phyloP scores from a whole-genome alignment of 2,888 invertebrate species.

The Torymus auratus region DNA sequence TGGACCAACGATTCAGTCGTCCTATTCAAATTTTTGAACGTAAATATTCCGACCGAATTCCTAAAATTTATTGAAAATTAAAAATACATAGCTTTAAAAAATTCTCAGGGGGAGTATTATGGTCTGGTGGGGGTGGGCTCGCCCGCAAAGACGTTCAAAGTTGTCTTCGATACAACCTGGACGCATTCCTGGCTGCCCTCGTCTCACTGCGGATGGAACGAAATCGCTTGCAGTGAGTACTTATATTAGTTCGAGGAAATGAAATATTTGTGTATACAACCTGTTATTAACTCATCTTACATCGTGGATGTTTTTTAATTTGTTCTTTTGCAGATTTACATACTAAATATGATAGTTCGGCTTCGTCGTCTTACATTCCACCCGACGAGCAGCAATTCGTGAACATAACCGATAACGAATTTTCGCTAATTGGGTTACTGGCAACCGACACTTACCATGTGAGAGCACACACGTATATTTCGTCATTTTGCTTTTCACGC shows the following conservation, averaged over 20 bases:
- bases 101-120: conserved; percentile 77
- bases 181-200: conserved; percentile 77
- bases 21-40: conserved; percentile 65
- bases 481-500: not conserved
- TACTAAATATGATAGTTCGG: conserved; percentile 82
- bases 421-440: conserved; percentile 82
- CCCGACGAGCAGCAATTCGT: conserved; percentile 80
- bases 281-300: no score
- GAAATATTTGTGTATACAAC: not conserved
- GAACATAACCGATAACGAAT: conserved; percentile 79
- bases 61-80: not conserved
- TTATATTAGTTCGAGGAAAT: not conserved
- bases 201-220: conserved; percentile 72
- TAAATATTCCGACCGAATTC: conserved; percentile 52
- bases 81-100: conserved; percentile 18
- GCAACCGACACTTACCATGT: conserved; percentile 83
- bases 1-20: conserved; percentile 58
- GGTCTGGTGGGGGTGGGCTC: conserved; percentile 76
- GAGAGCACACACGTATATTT: conserved; percentile 64
- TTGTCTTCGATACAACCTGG: conserved; percentile 79
- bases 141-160: conserved; percentile 77
- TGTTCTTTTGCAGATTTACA: conserved; percentile 79
- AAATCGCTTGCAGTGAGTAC: conserved; percentile 77
- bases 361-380: conserved; percentile 81
- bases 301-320: not conserved